A percentile compares a stretch with the other conserved stretches of the same genome.
Evolutionary conservation across 2,797 vertebrate species (phyloP).

Genomic region (Passerculus sandwichensis): DNA sequence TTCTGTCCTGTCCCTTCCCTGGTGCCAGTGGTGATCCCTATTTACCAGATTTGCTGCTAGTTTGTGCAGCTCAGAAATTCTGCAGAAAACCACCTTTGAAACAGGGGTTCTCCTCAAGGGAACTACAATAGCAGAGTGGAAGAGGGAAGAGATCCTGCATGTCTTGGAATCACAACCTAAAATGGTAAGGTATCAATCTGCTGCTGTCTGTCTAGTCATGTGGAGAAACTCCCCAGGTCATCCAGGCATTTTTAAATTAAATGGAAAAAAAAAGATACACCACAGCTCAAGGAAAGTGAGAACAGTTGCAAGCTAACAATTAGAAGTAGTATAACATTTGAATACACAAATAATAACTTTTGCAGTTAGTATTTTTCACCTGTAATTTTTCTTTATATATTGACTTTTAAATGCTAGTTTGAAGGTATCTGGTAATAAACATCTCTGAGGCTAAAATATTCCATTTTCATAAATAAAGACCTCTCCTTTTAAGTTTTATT

Average conservation of each 20-base stretch:
- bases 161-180: background rate
- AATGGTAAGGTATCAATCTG: accelerated
- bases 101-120: background rate
- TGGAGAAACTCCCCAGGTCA: background rate
- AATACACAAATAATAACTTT: background rate
- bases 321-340: accelerated
- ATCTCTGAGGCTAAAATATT: background rate
- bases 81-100: background rate
- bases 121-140: accelerated
- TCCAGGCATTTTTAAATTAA: background rate
- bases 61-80: background rate
- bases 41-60: accelerated
- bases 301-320: background rate
- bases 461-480: background rate
- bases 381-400: background rate
- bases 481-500: background rate
- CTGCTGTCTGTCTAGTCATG: background rate
- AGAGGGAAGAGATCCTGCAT: background rate
- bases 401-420: background rate
- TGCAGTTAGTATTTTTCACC: background rate
- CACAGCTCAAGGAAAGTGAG: background rate
- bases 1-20: background rate
- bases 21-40: background rate
- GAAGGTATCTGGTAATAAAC: background rate
- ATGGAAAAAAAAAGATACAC: background rate